Evolutionary conservation across 2,888 invertebrate species (phyloP).

Genomic region (Gonocerus acuteangulatus): DNA sequence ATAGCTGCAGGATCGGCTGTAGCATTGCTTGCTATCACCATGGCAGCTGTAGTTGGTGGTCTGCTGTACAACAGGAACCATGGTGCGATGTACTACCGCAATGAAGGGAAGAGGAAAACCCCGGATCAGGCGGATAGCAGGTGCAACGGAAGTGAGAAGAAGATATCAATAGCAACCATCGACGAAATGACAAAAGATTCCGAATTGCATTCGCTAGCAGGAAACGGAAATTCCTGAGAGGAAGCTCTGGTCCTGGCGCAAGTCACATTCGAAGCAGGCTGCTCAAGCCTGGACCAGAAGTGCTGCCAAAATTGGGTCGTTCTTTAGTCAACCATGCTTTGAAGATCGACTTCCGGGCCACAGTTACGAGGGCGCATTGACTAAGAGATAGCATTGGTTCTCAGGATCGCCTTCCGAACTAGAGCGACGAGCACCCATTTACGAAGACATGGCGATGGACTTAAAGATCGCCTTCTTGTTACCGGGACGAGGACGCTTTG

Average conservation of each 20-base stretch:
- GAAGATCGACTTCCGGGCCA: too few relatives aligned
- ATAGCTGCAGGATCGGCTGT: conserved; percentile 48
- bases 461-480: too few relatives aligned
- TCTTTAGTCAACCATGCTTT: too few relatives aligned
- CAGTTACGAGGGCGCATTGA: too few relatives aligned
- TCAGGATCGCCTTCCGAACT: too few relatives aligned
- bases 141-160: conserved; percentile 39
- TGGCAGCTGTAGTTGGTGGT: conserved; percentile 47
- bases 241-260: conserved; percentile 33
- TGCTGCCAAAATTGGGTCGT: conserved; percentile 36
- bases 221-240: conserved; percentile 39
- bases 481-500: too few relatives aligned
- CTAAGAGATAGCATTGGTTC: too few relatives aligned
- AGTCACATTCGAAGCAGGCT: conserved; percentile 32
- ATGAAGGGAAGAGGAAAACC: conserved; percentile 56
- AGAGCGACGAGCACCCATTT: too few relatives aligned
- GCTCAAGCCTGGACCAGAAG: conserved; percentile 33
- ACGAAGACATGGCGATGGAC: too few relatives aligned
- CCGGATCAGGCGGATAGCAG: conserved; percentile 40
- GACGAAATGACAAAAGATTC: conserved; percentile 41
- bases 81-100: conserved; percentile 64
- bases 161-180: conserved; percentile 39
- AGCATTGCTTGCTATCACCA: conserved; percentile 48
- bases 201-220: conserved; percentile 36
- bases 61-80: conserved; percentile 61